A percentile compares a stretch with the other conserved stretches of the same genome.
phyloP scores from a whole-genome alignment of 2,888 invertebrate genomes.

The Plebejus anna region DNA sequence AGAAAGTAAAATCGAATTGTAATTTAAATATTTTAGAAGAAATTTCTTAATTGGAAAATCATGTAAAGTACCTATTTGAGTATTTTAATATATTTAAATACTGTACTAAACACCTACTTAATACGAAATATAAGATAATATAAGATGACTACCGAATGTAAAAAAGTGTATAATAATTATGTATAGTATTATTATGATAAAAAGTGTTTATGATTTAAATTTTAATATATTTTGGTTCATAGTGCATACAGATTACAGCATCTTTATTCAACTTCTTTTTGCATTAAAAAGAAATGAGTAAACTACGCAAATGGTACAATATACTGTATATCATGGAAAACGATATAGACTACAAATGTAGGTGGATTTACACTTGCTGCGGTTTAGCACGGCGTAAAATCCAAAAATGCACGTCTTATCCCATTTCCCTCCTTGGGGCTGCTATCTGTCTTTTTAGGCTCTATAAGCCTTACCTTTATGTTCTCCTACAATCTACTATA shows the following conservation, averaged over 20 bases:
- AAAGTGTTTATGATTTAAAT: background rate
- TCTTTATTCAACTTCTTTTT: background rate
- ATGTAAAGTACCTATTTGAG: background rate
- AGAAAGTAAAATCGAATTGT: background rate
- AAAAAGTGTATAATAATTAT: background rate
- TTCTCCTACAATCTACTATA: background rate
- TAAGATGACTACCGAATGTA: background rate
- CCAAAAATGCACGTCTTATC: too few relatives aligned
- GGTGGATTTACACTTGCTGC: too few relatives aligned
- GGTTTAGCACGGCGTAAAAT: too few relatives aligned
- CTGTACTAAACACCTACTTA: slow-evolving; percentile 11
- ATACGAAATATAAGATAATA: slow-evolving; percentile 8
- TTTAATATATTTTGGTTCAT: background rate
- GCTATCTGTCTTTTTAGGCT: too few relatives aligned
- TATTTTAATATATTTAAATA: slow-evolving; percentile 1
- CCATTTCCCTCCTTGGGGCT: too few relatives aligned
- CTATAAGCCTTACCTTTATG: too few relatives aligned
- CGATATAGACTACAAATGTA: too few relatives aligned
- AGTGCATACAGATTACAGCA: background rate
- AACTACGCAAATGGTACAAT: too few relatives aligned
- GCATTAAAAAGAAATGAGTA: background rate
- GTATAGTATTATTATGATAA: background rate
- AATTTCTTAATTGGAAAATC: slow-evolving; percentile 17
- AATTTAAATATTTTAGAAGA: slow-evolving; percentile 2
- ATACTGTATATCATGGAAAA: too few relatives aligned